These are phyloP conservation scores for Lepus oiostolus DNA, from an alignment of 2,797 vertebrate genomes.

Conservation along the genomic window DNA sequence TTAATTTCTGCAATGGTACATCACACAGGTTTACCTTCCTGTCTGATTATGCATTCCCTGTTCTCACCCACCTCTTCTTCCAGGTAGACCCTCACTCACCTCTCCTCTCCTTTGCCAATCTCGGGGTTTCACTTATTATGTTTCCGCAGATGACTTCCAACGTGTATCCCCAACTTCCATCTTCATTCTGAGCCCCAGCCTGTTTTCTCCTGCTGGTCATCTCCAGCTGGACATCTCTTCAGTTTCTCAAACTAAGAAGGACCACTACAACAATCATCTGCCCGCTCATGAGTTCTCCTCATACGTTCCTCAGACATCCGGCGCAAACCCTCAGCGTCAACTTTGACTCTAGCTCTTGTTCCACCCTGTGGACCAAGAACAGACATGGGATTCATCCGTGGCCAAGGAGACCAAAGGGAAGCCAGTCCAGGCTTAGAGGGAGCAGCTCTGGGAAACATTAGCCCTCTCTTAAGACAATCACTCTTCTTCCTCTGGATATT, in stretches of 20 bases:
- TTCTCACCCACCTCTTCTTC: background rate
- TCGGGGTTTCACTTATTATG: background rate
- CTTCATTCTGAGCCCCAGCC: background rate
- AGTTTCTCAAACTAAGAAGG: constrained; percentile 1
- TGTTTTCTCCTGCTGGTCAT: background rate
- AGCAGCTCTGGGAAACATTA: constrained; percentile 4
- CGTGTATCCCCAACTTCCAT: background rate
- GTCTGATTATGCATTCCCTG: background rate
- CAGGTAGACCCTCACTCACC: background rate
- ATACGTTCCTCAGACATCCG: background rate
- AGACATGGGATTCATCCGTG: background rate
- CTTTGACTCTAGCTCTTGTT: constrained; percentile 32
- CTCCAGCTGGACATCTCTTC: background rate
- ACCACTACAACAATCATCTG: background rate
- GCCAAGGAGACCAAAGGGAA: background rate
- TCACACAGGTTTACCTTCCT: background rate
- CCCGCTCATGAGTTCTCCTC: background rate
- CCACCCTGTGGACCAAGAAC: constrained; percentile 22
- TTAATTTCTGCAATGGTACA: background rate
- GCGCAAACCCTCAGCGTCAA: background rate
- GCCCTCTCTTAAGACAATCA: background rate
- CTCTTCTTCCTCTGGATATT: constrained; percentile 23
- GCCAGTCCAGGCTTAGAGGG: background rate
- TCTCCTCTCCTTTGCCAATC: background rate
- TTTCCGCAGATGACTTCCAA: background rate